Evolutionary conservation across 2,113 vertebrate genomes (phyloP), one percentile per base, ranked within the genome.

Genomic region (Anhinga anhinga): DNA sequence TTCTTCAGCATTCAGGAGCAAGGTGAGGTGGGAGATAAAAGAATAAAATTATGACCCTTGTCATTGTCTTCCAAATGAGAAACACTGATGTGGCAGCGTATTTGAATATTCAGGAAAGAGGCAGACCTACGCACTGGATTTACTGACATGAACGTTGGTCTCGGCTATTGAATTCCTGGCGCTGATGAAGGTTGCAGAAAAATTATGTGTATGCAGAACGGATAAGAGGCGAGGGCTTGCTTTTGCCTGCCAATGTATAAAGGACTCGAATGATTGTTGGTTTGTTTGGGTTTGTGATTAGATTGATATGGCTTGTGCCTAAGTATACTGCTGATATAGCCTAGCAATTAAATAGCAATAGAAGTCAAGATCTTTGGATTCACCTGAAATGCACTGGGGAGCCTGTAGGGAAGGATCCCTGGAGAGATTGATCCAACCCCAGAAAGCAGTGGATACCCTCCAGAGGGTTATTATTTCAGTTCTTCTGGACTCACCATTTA

Each of bases 11-110:
- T 25, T 82, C 86, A 49, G 71, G 59, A 95, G 38, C 72, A 86
- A 44, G 91, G 49, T 81, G 83, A 90, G 72, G 55, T 10, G 1
- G 66, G 71, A 92, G 88, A 95, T 73, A 90, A 95, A 95, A 92
- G 79, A 73, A 56, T 53, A 56, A 77, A 90, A 92, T 83, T 58
- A 88, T 63, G 72, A 61, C 65, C 63, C 83, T 81, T 93, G 95
- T 90, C 94, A 78, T 16, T 8, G 20, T 27, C 82, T 65, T 49
- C 49, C 72, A 42, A 66, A 80, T 2, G 42, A 95, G 93, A 78
- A 81, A 44, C 72, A 5, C 80, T 13, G 44, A 58, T 34, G 55
- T 7, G 49, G 78, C 59, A 18, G n/a, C 0, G 0, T 16, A 49
- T 70, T 11, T 83, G 86, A 76, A 84, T 16, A 86, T 61, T 5